Evolutionary conservation across 2,888 invertebrate species (phyloP).

Genomic region (Callosobruchus maculatus): DNA sequence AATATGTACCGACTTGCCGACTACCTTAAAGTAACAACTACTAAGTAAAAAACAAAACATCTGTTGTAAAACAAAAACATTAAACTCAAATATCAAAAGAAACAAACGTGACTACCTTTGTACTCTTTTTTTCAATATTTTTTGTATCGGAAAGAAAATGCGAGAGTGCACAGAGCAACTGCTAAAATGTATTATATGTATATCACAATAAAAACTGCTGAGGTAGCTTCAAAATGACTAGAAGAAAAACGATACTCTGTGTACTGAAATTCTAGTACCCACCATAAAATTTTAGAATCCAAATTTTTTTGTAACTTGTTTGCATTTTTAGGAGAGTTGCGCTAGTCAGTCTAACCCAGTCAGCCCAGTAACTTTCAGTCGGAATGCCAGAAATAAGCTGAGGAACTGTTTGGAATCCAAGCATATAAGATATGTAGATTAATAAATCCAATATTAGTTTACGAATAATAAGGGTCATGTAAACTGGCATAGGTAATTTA

Average conservation of each 20-base stretch:
- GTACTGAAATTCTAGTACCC: slow-evolving; percentile 20
- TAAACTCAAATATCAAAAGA: background rate
- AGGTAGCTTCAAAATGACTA: slow-evolving; percentile 31
- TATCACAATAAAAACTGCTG: slow-evolving; percentile 28
- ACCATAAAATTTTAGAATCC: slow-evolving; percentile 8
- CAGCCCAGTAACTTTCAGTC: background rate
- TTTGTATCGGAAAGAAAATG: slow-evolving; percentile 8
- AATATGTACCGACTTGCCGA: no score
- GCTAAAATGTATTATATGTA: slow-evolving; percentile 3
- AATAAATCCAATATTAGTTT: no score
- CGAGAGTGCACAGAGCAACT: slow-evolving; percentile 7
- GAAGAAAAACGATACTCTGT: slow-evolving; percentile 18
- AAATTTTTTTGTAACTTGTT: slow-evolving; percentile 4
- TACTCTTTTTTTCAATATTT: slow-evolving; percentile 13
- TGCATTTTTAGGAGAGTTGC: slow-evolving; percentile 7
- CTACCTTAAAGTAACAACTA: background rate
- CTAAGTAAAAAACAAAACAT: background rate
- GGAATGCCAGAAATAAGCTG: background rate
- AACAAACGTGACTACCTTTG: background rate
- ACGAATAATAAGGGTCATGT: no score
- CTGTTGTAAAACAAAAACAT: background rate
- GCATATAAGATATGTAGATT: no score
- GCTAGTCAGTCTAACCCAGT: background rate
- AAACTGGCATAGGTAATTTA: no score
- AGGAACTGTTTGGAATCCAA: no score